phyloP scores from a whole-genome alignment of 2,797 vertebrate species.

The Sebastes steindachneri region DNA sequence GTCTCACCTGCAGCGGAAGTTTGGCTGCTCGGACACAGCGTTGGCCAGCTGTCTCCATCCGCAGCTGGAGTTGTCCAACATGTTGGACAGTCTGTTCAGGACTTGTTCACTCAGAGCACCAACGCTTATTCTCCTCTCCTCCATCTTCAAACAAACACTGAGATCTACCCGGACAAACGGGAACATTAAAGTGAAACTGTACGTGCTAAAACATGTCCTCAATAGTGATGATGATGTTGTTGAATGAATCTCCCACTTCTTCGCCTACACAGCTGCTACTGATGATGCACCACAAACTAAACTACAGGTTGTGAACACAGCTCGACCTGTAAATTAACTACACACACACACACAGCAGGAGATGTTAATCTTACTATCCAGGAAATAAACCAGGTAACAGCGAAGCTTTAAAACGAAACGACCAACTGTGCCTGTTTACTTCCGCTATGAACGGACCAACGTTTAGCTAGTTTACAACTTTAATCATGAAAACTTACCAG shows the following conservation, averaged over 20 bases:
- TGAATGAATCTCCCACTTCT: not conserved
- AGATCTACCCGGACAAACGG: not conserved
- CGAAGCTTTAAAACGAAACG: too few species aligned
- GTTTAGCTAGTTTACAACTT: not conserved
- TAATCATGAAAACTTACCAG: slow-evolving; percentile 18
- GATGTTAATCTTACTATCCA: not conserved
- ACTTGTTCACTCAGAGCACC: slow-evolving; percentile 62
- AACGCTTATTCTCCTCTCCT: slow-evolving; percentile 71
- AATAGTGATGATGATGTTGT: not conserved
- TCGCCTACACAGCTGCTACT: not conserved
- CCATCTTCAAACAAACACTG: slow-evolving; percentile 61
- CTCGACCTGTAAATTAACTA: fast-evolving
- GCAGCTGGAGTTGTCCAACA: slow-evolving; percentile 83
- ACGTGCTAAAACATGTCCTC: not conserved
- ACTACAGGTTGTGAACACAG: not conserved
- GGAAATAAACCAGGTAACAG: not conserved
- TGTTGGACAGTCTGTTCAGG: slow-evolving; percentile 75
- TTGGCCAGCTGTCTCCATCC: slow-evolving; percentile 87
- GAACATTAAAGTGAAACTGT: not conserved
- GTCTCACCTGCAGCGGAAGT: slow-evolving; percentile 85
- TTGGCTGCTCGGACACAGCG: slow-evolving; percentile 71
- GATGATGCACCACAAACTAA: not conserved
- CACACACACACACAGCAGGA: not conserved
- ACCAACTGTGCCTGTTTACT: too few species aligned
- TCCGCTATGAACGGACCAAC: slow-evolving; percentile 26